phyloP scores from a whole-genome alignment of 2,797 vertebrate genomes.

The Silurus aristotelis region DNA sequence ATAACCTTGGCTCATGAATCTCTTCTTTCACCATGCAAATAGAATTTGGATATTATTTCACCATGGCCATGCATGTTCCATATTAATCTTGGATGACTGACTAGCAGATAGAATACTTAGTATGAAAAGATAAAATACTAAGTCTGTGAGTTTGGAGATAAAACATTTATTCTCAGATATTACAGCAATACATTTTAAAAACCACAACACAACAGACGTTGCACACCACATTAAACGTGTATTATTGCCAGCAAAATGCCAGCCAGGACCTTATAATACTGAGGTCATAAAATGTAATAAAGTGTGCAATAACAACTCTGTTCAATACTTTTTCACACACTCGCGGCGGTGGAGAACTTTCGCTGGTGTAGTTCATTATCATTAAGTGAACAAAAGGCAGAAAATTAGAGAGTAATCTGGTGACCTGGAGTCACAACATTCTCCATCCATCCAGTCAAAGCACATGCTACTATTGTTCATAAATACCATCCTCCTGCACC shows the following conservation, averaged over 20 bases:
- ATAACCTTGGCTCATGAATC: not conserved
- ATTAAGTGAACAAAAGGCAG: conserved; percentile 51
- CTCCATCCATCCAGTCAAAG: conserved; percentile 51
- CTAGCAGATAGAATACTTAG: not conserved
- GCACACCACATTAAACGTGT: not conserved
- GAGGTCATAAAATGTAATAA: not conserved
- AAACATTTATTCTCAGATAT: not conserved
- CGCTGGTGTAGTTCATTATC: not conserved
- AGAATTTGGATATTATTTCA: not conserved
- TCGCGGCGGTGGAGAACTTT: not conserved
- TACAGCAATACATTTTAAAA: not conserved
- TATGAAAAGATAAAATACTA: not conserved
- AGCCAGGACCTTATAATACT: not conserved
- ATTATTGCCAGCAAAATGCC: not conserved
- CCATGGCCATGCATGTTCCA: not conserved
- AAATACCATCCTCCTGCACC: conserved; percentile 66
- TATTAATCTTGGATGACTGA: not conserved
- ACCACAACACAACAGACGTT: not conserved
- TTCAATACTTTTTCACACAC: not conserved
- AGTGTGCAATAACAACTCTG: not conserved
- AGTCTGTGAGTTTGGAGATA: not conserved
- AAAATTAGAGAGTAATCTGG: conserved; percentile 45
- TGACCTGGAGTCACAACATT: conserved; percentile 47
- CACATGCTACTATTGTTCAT: conserved; percentile 69
- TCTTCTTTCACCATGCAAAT: not conserved